A percentile compares a stretch with the other conserved stretches of the same genome.
These are phyloP conservation scores for Brienomyrus longianalis DNA, from an alignment of 2,113 vertebrate genomes.

Conservation along the genomic window DNA sequence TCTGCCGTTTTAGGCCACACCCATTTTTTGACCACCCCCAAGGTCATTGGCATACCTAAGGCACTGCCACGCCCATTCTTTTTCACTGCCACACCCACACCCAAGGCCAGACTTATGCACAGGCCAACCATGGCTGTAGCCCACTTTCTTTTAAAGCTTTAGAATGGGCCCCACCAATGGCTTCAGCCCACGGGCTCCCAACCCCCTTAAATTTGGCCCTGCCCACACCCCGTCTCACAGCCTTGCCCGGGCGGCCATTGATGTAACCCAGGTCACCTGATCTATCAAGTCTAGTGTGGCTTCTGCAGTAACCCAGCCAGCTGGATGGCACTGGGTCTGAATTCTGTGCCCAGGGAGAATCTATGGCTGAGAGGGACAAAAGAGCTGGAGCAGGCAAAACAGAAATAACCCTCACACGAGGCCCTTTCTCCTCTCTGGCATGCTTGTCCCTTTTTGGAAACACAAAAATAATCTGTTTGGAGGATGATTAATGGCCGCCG, in stretches of 20 bases:
- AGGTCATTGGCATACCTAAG: background rate
- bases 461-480: conserved; percentile 17
- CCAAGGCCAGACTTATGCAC: background rate
- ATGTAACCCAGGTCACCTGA: background rate
- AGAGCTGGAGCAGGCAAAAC: background rate
- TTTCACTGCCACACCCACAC: background rate
- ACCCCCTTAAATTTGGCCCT: background rate
- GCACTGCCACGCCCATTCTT: background rate
- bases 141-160: background rate
- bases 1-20: background rate
- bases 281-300: background rate
- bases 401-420: background rate
- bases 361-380: background rate
- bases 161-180: background rate
- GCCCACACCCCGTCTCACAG: background rate
- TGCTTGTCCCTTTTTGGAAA: conserved; percentile 15
- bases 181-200: background rate
- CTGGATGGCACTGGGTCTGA: background rate
- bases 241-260: background rate
- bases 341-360: background rate
- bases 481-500: conserved; percentile 17
- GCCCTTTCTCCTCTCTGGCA: background rate
- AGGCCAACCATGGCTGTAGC: background rate
- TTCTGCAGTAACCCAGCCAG: background rate
- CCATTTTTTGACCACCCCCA: background rate